phyloP scores from a whole-genome alignment of 2,797 vertebrate genomes.

The Anguilla pacifica region DNA sequence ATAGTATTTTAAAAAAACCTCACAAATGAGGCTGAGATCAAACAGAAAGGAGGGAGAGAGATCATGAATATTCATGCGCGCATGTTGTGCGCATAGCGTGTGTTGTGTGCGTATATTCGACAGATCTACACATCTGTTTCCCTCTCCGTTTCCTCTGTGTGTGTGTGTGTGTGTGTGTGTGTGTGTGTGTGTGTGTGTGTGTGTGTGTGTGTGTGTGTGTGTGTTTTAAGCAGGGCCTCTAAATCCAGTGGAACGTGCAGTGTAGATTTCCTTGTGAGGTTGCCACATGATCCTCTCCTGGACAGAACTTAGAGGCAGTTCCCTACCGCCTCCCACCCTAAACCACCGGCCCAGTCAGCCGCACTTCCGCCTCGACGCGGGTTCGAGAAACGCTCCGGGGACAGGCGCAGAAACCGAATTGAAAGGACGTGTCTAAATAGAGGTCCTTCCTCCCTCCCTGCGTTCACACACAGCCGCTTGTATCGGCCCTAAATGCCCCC shows the following conservation, averaged over 20 bases:
- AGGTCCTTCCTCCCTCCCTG: conserved; percentile 40
- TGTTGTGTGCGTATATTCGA: not conserved
- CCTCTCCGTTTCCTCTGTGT: conserved; percentile 44
- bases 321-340: conserved; percentile 33
- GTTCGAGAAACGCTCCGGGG: conserved; percentile 43
- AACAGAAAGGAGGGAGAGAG: not conserved
- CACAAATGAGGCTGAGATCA: conserved; percentile 34
- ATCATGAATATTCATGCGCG: conserved; percentile 37
- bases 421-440: conserved; percentile 48
- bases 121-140: not conserved
- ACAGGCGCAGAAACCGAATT: conserved; percentile 49
- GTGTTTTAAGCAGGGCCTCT: conserved; percentile 34
- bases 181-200: too few species aligned
- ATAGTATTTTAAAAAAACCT: conserved; percentile 23
- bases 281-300: conserved; percentile 35
- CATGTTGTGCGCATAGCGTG: not conserved
- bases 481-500: conserved; percentile 49
- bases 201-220: conserved; percentile 25
- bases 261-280: conserved; percentile 40
- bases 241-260: conserved; percentile 36
- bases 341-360: conserved; percentile 33
- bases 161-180: not conserved
- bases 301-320: conserved; percentile 42
- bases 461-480: conserved; percentile 43
- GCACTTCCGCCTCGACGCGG: conserved; percentile 44